Base-by-base conservation (phyloP, 1,140 invertebrate species). In the Geopemphigus sp. region DNA sequence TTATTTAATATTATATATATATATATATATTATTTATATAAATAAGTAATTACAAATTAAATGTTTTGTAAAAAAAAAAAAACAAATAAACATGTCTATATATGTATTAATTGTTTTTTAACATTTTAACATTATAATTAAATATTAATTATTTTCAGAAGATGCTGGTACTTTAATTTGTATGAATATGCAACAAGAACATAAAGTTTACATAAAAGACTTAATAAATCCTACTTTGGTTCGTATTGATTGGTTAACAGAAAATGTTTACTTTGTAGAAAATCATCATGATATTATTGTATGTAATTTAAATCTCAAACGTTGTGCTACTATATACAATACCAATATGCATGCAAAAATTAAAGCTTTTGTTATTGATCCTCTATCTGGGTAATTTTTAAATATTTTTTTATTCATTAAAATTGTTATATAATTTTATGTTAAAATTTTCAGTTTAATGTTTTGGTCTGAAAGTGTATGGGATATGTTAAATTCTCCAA, bases 391-490 rank as follows among this genome's bases (percentile, higher is more conserved):
- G 83, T 84, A 81, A 80, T 47, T 47, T 45, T 8, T 32, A 39
- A 29, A 22, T 54, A 14, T 47, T 26, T 72, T 50, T 14, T 63
- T 26, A 63, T 78, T 6, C 14, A 22, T 17, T n/a, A 24, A 32
- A 39, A 12, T 8, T 8, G 11, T 10, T 66, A 32, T 2, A 0
- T 47, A 50, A 22, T 53, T 54, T 32, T 57, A 53, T 59, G 0
- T 47, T 64, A 1, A 80, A 26, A 70, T 81, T 82, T 86, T 73
- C 82, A 92, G 91, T 8, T 84, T 87, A 64, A 90, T 96, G 89
- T 96, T 91, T 84, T 96, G 95, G 95, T 90, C 90, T 1, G 94
- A 96, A 84, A 95, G 92, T 92, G 91, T 91, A 15, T 83, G 87
- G 15, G 86, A 87, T 32, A 89, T 93, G 0, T 86, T 90, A 81